phyloP scores from a whole-genome alignment of 2,888 invertebrate genomes.

The Petrolisthes manimaculis region DNA sequence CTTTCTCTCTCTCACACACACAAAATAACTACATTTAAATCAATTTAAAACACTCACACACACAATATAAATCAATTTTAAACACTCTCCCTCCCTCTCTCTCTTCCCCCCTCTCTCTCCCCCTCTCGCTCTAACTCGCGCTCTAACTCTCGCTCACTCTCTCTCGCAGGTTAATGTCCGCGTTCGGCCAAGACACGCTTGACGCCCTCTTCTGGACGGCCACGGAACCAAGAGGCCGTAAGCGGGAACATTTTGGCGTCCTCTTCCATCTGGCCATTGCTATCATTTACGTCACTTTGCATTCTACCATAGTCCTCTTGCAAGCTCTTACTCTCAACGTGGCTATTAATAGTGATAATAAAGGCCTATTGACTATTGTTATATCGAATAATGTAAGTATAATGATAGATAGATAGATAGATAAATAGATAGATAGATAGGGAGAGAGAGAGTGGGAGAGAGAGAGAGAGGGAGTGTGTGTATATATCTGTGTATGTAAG shows the following conservation, averaged over 20 bases:
- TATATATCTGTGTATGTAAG: too few species aligned
- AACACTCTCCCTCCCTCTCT: too few species aligned
- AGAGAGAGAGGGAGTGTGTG: too few species aligned
- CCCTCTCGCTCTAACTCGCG: too few species aligned
- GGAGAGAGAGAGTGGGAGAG: too few species aligned
- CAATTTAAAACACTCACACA: too few species aligned
- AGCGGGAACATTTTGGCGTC: constrained; percentile 86
- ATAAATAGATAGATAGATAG: too few species aligned
- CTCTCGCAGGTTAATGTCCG: constrained; percentile 80
- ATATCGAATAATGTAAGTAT: constrained; percentile 98
- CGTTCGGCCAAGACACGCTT: constrained; percentile 97
- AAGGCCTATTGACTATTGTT: constrained; percentile 97
- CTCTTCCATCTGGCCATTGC: constrained; percentile 93
- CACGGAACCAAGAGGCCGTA: constrained; percentile 89
- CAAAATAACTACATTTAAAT: too few species aligned
- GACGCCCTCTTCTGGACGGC: constrained; percentile 99
- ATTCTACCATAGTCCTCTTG: constrained; percentile 88
- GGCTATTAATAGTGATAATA: constrained; percentile 98
- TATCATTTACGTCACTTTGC: constrained; percentile 89
- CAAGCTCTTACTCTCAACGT: constrained; percentile 99
- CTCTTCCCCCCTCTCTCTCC: too few species aligned
- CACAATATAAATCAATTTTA: too few species aligned
- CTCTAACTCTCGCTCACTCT: background rate
- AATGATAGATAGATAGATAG: too few species aligned
- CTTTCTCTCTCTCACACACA: too few species aligned